Evolutionary conservation across 1,140 invertebrate genomes (phyloP).

Genomic region (Helicoverpa armigera): DNA sequence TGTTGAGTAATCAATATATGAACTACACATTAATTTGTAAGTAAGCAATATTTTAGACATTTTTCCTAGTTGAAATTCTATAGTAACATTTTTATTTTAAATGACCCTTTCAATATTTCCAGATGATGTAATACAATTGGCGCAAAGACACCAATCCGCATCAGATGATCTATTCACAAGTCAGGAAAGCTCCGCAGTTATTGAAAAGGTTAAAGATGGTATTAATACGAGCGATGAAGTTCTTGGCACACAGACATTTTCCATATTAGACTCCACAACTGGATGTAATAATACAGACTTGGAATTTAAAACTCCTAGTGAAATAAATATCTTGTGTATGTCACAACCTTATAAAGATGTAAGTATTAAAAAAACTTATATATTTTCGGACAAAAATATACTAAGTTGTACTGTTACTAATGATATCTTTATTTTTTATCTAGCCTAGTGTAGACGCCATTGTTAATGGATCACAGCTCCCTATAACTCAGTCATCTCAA

Average conservation of each 20-base stretch:
- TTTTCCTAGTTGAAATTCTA: too few relatives aligned
- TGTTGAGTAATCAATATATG: too few relatives aligned
- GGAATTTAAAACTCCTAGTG: conserved; percentile 52
- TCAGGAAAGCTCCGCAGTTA: conserved; percentile 59
- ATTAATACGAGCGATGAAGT: conserved; percentile 1
- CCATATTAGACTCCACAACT: conserved; percentile 61
- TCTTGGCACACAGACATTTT: conserved; percentile 73
- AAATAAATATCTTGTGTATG: conserved; percentile 59
- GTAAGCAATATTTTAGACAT: too few relatives aligned
- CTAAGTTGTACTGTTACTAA: not conserved
- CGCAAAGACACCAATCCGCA: conserved; percentile 67
- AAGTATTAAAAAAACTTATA: conserved; percentile 47
- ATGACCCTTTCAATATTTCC: conserved; percentile 45
- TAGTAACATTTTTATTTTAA: too few relatives aligned
- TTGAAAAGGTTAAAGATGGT: not conserved
- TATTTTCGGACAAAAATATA: not conserved
- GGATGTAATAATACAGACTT: conserved; percentile 36
- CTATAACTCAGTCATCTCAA: conserved; percentile 58
- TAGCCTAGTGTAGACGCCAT: conserved; percentile 68
- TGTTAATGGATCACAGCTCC: conserved; percentile 56
- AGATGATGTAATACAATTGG: conserved; percentile 78
- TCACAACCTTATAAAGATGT: conserved; percentile 64
- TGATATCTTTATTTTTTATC: conserved; percentile 36
- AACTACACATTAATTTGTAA: too few relatives aligned
- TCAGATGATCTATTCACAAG: conserved; percentile 76